These are phyloP conservation scores for Cyphomyrus plagiostoma DNA, from an alignment of 2,113 vertebrate species.

Conservation along the genomic window DNA sequence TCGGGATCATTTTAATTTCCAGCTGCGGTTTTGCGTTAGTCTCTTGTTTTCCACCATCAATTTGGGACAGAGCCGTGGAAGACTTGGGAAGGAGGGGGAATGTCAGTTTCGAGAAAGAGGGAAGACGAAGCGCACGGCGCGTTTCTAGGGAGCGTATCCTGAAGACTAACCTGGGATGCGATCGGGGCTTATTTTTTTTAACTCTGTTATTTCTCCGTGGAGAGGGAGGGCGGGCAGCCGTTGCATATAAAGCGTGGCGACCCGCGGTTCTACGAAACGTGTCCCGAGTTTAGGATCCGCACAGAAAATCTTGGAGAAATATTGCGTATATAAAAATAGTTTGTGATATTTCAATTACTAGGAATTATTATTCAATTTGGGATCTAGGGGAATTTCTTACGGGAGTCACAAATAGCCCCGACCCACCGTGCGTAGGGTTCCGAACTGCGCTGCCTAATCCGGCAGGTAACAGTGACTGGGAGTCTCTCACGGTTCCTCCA, in stretches of 20 bases:
- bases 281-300: conserved; percentile 30
- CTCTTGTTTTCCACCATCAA: not conserved
- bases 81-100: not conserved
- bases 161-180: not conserved
- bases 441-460: not conserved
- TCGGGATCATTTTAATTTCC: not conserved
- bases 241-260: conserved; percentile 28
- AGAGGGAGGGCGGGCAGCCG: not conserved
- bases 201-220: not conserved
- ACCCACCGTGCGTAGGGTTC: not conserved
- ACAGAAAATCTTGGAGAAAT: not conserved
- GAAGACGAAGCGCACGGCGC: not conserved
- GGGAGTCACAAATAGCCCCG: not conserved
- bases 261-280: conserved; percentile 26
- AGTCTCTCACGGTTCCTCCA: not conserved
- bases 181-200: not conserved
- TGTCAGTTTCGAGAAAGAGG: not conserved
- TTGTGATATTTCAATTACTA: not conserved
- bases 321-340: not conserved
- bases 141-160: not conserved
- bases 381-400: not conserved
- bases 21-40: not conserved
- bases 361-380: not conserved
- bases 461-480: not conserved
- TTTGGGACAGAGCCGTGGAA: not conserved